Evolutionary conservation across 2,888 invertebrate genomes (phyloP), one percentile per base, ranked within the genome.

Genomic region (Saturnia pavonia): DNA sequence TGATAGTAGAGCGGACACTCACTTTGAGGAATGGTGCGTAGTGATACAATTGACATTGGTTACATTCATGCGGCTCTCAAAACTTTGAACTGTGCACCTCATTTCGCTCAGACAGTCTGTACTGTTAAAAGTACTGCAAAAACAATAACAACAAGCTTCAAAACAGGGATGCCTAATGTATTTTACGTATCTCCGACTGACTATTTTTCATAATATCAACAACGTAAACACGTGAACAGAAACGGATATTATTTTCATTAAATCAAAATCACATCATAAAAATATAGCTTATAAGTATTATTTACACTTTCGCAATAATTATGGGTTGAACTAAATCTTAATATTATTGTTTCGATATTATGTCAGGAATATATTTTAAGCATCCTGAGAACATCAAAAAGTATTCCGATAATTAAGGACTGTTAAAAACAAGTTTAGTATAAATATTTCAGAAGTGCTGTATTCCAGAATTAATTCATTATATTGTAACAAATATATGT

Each of bases 51-150:
- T 91, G 89, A 88, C 85, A 90, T 91, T 92, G 85, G 88, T 86
- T 83, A 91, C 82, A 90, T 92, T 92, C 91, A 91, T 90, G 91
- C 92, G 90, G 89, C 90, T 87, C 86, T 93, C 92, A 91, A 93
- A 91, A 85, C 89, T 92, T 88, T 92, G 92, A 76, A 89, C 81
- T 80, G 91, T 91, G 88, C 90, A 89, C 88, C 90, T 91, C 82
- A 87, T 83, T 89, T 92, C 93, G 82, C 88, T 91, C 89, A 93
- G 88, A 92, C 87, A 88, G 86, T 93, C 93, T 89, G 92, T 91
- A 91, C 92, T 92, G 89, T 93, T 91, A 92, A 92, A 93, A 91
- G 89, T 90, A 92, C 93, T 94, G 94, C 90, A 92, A 91, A 90
- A 90, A 93, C 90, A 91, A 91, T 88, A 88, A 91, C 86, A 86